Evolutionary conservation across 2,888 invertebrate genomes (phyloP).

Genomic region (Girardia tigrina): DNA sequence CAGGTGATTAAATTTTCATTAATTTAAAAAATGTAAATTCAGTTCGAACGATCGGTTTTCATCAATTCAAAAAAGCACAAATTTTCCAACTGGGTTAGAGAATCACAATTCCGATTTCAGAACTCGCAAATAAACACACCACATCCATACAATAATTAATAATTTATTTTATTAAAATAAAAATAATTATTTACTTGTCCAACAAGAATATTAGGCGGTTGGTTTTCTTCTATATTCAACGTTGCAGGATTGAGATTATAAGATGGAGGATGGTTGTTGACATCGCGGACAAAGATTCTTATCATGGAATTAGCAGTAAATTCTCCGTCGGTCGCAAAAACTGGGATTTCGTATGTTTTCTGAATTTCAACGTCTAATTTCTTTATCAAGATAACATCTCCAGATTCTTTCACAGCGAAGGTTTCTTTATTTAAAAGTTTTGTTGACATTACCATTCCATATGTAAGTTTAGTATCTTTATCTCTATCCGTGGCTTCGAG

Average conservation of each 20-base stretch:
- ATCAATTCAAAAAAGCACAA: no score
- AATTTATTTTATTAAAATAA: no score
- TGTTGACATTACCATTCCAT: background rate
- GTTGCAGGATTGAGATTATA: conserved; percentile 25
- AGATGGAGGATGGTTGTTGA: conserved; percentile 30
- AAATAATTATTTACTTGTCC: conserved; percentile 24
- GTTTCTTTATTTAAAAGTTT: conserved; percentile 16
- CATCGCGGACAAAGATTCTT: conserved; percentile 1
- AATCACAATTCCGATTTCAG: no score
- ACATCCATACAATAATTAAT: no score
- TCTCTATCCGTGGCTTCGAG: background rate
- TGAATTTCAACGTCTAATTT: conserved; percentile 25
- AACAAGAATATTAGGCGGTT: conserved; percentile 25
- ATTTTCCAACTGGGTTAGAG: no score
- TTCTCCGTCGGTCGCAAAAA: conserved; percentile 25
- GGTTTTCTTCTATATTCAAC: conserved; percentile 17
- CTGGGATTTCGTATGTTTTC: conserved; percentile 16
- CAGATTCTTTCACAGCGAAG: conserved; percentile 24
- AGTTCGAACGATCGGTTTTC: no score
- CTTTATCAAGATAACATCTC: background rate
- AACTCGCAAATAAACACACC: no score
- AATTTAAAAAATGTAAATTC: no score
- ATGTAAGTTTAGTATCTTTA: conserved; percentile 1
- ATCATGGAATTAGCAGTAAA: conserved; percentile 2
- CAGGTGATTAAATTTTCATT: no score